Percentiles rank a stretch among this genome's conserved stretches.
phyloP scores from a whole-genome alignment of 2,113 vertebrate genomes.

The Stomatorhinus ivindoensis region DNA sequence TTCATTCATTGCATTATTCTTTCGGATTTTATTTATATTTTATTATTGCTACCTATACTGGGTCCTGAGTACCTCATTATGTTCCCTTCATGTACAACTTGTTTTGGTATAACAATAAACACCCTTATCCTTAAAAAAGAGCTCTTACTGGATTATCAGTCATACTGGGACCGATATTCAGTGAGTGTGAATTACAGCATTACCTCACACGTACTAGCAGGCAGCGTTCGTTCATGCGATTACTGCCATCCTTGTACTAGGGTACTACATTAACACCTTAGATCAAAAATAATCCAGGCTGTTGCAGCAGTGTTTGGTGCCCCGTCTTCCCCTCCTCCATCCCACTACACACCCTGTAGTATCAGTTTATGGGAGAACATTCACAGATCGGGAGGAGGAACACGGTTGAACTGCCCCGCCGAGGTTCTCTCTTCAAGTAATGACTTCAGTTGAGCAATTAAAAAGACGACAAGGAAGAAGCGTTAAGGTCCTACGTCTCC shows the following conservation, averaged over 20 bases:
- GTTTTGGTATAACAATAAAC: too few species aligned
- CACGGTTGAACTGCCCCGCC: neutral
- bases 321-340: neutral
- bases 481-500: neutral
- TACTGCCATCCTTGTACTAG: neutral
- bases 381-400: neutral
- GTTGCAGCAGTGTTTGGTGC: neutral
- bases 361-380: neutral
- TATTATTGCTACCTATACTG: too few species aligned
- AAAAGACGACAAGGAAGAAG: neutral
- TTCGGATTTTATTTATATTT: too few species aligned
- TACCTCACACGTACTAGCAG: neutral
- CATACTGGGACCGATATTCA: neutral
- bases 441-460: neutral
- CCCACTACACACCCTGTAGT: neutral
- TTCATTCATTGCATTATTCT: too few species aligned
- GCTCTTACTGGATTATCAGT: neutral
- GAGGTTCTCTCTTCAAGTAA: neutral
- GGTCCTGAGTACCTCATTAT: too few species aligned
- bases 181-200: neutral
- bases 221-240: neutral
- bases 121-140: neutral
- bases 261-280: neutral
- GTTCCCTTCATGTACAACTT: too few species aligned
- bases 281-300: slow-evolving; percentile 9